Evolutionary conservation across 37 sponge, comb jelly and placozoan species (phyloP), one percentile per base, ranked within the genome.

Genomic region (Haliclona indistincta): DNA sequence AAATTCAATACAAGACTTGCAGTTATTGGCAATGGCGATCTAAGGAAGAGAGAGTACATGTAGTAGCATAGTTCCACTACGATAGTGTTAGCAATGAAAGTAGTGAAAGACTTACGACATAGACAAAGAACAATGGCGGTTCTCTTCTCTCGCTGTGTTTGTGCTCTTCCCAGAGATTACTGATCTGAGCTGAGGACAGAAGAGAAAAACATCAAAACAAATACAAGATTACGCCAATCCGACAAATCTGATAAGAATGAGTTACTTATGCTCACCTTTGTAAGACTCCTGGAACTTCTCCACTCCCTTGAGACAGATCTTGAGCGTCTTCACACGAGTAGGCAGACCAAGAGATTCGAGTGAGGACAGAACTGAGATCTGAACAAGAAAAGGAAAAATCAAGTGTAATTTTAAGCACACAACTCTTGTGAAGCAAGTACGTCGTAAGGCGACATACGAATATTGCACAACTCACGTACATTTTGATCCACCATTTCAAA

Each of bases 11-110:
- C 78, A 81, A 17, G 76, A 44, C 28, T 61, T 34, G 43, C 91
- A 90, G 73, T 75, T 90, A 58, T 90, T 90, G 19, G 91, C 81
- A 33, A 67, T 66, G 20, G 91, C 85, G 38, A 90, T 89, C 89
- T 89, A 55, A 30, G 26, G 38, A 38, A 13, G 3, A 38, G 68
- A 30, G 19, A 34, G 41, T 40, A 25, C 10, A 45, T 11, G 36
- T 42, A 43, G 11, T 25, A 25, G 7, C 7, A 25, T 58, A 58
- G 22, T n/a, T n/a, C 11, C 11, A n/a, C 7, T n/a, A 58, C 7
- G 7, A 71, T 71, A 29, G 1, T 23, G 36, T 17, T 17, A 49
- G 52, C 17, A 19, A 49, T 17, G 11, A 49, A 19, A 49, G 52
- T 49, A 17, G 52, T 19, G 52, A 17, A 11, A 11, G 11, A 11